Conservation (phyloP, 2,113 vertebrate species). For the Stomatorhinus ivindoensis region DNA sequence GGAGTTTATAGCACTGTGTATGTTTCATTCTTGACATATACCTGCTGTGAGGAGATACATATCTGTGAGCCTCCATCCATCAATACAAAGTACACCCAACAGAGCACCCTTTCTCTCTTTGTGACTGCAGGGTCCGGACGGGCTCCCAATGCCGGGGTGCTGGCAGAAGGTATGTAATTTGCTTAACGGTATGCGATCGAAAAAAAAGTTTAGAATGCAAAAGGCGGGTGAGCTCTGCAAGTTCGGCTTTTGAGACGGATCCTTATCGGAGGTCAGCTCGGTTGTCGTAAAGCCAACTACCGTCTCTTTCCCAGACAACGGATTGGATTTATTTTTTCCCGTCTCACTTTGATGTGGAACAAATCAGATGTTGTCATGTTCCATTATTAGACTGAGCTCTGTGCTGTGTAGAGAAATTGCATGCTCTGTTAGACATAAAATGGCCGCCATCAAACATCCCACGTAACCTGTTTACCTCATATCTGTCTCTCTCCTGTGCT, state of each 20-base stretch:
- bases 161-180: conserved; percentile 88
- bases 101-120: not conserved
- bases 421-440: not conserved
- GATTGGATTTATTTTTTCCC: not conserved
- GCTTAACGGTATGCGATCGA: not conserved
- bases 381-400: not conserved
- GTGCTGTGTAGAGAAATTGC: not conserved
- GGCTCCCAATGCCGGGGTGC: conserved; percentile 97
- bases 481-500: conserved; percentile 52
- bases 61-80: not conserved
- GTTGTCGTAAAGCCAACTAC: not conserved
- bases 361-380: not conserved
- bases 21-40: not conserved
- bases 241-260: not conserved
- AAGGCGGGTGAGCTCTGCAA: not conserved
- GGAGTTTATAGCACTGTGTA: not conserved
- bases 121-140: conserved; percentile 82
- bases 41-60: not conserved
- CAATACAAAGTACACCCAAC: conserved; percentile 2
- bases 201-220: not conserved
- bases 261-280: not conserved
- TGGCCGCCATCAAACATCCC: not conserved
- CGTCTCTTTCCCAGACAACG: not conserved
- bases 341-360: not conserved
- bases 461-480: not conserved